Conservation (phyloP, 1,140 invertebrate species). For the Orius laevigatus region DNA sequence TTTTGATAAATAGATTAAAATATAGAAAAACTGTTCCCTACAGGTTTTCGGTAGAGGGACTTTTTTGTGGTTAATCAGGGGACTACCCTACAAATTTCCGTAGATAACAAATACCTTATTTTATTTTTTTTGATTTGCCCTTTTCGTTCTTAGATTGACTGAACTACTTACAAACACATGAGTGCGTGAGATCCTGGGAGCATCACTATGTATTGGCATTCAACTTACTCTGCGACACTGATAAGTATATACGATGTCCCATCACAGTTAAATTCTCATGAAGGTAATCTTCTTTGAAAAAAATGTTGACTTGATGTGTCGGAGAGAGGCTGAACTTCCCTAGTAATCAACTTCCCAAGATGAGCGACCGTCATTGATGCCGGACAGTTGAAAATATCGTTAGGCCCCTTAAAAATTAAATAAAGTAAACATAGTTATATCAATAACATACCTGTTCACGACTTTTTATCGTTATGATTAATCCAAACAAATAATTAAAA, state of each 20-base stretch:
- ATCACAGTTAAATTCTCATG: constrained; percentile 49
- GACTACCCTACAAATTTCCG: no score
- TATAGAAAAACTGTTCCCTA: no score
- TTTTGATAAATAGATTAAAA: no score
- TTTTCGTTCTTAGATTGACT: no score
- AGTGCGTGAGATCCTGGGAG: no score
- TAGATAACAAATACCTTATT: no score
- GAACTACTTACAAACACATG: no score
- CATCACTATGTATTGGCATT: no score
- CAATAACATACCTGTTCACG: constrained; percentile 9
- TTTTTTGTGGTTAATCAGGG: no score
- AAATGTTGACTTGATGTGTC: constrained; percentile 38
- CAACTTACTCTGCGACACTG: constrained; percentile 58
- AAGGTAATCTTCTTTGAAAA: constrained; percentile 47
- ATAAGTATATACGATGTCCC: constrained; percentile 68
- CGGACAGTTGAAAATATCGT: constrained; percentile 51
- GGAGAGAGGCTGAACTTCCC: constrained; percentile 44
- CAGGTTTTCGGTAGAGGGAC: no score
- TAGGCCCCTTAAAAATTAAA: constrained; percentile 17
- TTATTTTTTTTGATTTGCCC: no score
- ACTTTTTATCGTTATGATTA: constrained; percentile 29
- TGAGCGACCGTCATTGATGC: constrained; percentile 50
- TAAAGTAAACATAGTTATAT: not conserved
- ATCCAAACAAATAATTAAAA: constrained; percentile 51
- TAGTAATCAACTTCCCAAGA: constrained; percentile 52